Evolutionary conservation across 2,113 vertebrate species (phyloP), one percentile per base, ranked within the genome.

Genomic region (Lutjanus erythropterus): DNA sequence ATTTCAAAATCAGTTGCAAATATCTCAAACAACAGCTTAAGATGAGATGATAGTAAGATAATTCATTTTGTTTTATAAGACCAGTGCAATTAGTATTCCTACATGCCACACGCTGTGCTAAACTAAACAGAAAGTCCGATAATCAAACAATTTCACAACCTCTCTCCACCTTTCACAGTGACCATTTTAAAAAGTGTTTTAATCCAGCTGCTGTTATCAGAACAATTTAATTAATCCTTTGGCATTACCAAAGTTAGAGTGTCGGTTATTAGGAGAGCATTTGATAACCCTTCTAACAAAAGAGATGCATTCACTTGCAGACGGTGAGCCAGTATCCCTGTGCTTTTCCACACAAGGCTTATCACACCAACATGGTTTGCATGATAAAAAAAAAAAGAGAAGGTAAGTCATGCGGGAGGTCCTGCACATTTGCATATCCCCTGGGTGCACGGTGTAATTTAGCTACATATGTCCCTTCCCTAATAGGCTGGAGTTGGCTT

Each of bases 381-480:
- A 91, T 94, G 85, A 93, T 88, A 89, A 90, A 92, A 81, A 79
- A 42, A 42, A 39, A 39, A 82, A 87, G 87, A 90, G 75, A 88
- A 92, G 90, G 90, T 88, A 85, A 91, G 91, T 95, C 88, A 91
- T 71, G 87, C 71, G 73, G 93, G 92, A 94, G 92, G 93, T 93
- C 92, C 87, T 66, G 39, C 11, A 55, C 52, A 92, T 95, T 93
- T 94, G 90, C 94, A 95, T 94, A 85, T 92, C 93, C 93, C 93
- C 74, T 25, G 91, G 92, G 93, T 83, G 75, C 78, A 42, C 35
- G 71, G 84, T 91, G 92, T 93, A 92, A 95, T 95, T 94, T 94
- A 94, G 92, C 93, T 94, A 94, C 94, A 94, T 93, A 90, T 94
- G 94, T 95, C 91, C 91, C 78, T 81, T 90, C 86, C 71, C 89